These are phyloP conservation scores for Rugalucina vietnamica DNA, from an alignment of 2,888 invertebrate genomes.

Conservation along the genomic window DNA sequence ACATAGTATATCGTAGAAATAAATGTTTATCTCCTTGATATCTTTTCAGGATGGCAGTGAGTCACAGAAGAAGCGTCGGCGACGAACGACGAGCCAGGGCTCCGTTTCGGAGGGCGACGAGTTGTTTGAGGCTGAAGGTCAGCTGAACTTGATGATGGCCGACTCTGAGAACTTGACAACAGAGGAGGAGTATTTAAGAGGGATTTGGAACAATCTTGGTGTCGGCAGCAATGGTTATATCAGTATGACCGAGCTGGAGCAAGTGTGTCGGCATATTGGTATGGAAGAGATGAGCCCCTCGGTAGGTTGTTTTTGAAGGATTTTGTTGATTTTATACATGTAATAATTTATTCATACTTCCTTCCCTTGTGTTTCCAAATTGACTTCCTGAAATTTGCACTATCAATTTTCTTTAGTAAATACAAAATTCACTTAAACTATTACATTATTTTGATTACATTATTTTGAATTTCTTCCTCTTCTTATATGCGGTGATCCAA, in stretches of 20 bases:
- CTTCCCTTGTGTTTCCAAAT: too few relatives aligned
- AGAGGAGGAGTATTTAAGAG: slow-evolving; percentile 86
- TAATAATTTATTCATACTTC: too few relatives aligned
- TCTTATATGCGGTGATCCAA: too few relatives aligned
- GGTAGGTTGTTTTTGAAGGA: too few relatives aligned
- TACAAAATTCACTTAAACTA: too few relatives aligned
- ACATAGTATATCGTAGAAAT: too few relatives aligned
- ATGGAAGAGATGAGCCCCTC: slow-evolving; percentile 86
- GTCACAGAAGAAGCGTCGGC: slow-evolving; percentile 44
- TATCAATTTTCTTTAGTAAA: too few relatives aligned
- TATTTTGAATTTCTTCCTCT: too few relatives aligned
- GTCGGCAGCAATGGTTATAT: slow-evolving; percentile 87
- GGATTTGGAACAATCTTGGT: slow-evolving; percentile 88
- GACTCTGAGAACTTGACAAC: slow-evolving; percentile 67
- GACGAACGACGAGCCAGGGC: slow-evolving; percentile 26
- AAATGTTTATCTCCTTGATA: neutral
- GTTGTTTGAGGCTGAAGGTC: slow-evolving; percentile 78
- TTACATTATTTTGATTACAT: too few relatives aligned
- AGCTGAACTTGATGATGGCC: slow-evolving; percentile 71
- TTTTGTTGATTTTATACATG: too few relatives aligned
- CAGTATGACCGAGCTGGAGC: slow-evolving; percentile 87
- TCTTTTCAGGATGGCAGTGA: slow-evolving; percentile 53
- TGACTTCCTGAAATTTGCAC: too few relatives aligned
- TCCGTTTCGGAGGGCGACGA: slow-evolving; percentile 63
- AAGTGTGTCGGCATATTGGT: slow-evolving; percentile 89